Evolutionary conservation across 2,888 invertebrate species (phyloP), one percentile per base, ranked within the genome.

Genomic region (Callinectes sapidus): DNA sequence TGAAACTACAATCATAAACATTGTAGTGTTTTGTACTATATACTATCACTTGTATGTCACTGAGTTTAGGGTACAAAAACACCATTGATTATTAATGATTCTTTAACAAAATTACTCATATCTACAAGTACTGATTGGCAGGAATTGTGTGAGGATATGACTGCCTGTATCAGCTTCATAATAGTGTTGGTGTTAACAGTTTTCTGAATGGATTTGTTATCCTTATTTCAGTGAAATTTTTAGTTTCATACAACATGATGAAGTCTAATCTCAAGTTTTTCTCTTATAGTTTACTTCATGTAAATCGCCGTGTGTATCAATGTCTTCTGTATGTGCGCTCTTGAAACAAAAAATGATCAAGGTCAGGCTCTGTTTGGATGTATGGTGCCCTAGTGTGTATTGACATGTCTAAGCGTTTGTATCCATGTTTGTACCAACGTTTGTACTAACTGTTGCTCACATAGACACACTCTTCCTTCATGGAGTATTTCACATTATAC

Each of bases 281-380:
- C 93, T 93, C 91, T 93, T 91, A 93, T 93, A 93, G 93, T 93
- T 93, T 87, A 91, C 93, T 93, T 91, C 93, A 93, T 93, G 93
- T 93, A 91, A 91, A 93, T 91, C 93, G 86, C 71, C 93, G 91
- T 92, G 91, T 92, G 92, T 92, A 92, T 93, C 93, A 93, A 86
- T 93, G 93, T 93, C 91, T 93, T 91, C 93, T 93, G 93, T 93
- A 91, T 93, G 93, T 93, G 93, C 91, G 91, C 91, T 93, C 91
- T 91, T 89, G 91, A 89, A 88, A 90, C 88, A 92, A 92, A 92
- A 88, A 81, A 81, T 28, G 81, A 90, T 87, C 87, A 87, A 90
- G 90, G 90, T 92, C 92, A 92, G 92, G 92, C 92, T 92, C 90
- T 90, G 77, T 88, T 86, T 92, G 92, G 87, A 92, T 92, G 92